Conservation (phyloP, 2,888 invertebrate species). For the Athalia rosae region DNA sequence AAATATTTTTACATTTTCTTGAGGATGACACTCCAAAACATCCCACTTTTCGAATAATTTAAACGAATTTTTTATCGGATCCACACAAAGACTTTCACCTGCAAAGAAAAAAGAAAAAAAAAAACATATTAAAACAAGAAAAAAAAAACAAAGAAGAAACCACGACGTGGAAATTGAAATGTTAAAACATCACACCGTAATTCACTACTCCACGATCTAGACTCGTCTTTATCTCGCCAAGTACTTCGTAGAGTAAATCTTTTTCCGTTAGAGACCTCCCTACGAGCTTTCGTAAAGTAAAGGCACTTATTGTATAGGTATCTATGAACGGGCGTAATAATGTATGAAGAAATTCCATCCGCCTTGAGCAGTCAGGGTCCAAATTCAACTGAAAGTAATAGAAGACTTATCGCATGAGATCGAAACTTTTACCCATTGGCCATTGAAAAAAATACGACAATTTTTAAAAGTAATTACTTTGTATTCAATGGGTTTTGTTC, state of each 20-base stretch:
- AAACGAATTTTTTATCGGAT: conserved; percentile 89
- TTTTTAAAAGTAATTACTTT: conserved; percentile 57
- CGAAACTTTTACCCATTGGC: conserved; percentile 50
- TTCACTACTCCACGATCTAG: conserved; percentile 77
- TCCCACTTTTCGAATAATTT: conserved; percentile 89
- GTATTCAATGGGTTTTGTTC: conserved; percentile 60
- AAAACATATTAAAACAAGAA: conserved; percentile 25
- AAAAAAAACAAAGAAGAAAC: neutral
- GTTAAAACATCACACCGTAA: conserved; percentile 77
- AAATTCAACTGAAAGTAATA: conserved; percentile 64
- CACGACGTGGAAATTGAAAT: neutral
- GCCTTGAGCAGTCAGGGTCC: conserved; percentile 62
- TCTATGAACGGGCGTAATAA: conserved; percentile 84
- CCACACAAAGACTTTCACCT: conserved; percentile 93
- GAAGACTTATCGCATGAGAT: conserved; percentile 59
- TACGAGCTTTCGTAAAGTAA: conserved; percentile 76
- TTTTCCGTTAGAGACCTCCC: conserved; percentile 79
- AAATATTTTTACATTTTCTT: conserved; percentile 66
- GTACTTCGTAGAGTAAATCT: conserved; percentile 80
- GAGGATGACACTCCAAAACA: conserved; percentile 78
- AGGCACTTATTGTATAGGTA: conserved; percentile 82
- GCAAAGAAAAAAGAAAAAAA: conserved; percentile 50
- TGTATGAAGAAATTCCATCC: conserved; percentile 77
- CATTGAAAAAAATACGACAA: conserved; percentile 37
- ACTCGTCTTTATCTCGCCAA: conserved; percentile 80